Conservation (phyloP, 1,140 invertebrate species). For the Teleopsis dalmanni region DNA sequence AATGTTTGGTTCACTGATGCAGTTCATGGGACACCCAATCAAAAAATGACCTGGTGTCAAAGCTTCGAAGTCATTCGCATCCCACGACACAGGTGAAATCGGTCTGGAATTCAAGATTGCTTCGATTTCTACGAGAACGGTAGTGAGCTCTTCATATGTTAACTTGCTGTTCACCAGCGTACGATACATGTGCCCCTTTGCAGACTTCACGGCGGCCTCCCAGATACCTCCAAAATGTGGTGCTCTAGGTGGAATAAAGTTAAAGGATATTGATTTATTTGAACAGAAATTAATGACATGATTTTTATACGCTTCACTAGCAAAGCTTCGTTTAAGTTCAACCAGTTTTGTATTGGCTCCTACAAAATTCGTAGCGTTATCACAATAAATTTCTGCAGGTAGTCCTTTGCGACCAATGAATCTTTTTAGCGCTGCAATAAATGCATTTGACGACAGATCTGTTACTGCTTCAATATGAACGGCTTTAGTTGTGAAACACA, state of each 20-base stretch:
- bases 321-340: too few relatives aligned
- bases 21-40: slow-evolving; percentile 15
- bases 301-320: too few relatives aligned
- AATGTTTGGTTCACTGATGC: background rate
- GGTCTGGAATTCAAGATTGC: slow-evolving; percentile 24
- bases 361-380: slow-evolving; percentile 16
- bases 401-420: background rate
- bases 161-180: too few relatives aligned
- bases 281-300: too few relatives aligned
- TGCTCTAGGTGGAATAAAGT: slow-evolving; percentile 16
- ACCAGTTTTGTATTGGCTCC: too few relatives aligned
- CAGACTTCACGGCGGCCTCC: slow-evolving; percentile 17
- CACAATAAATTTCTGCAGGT: too few relatives aligned
- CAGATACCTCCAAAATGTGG: slow-evolving; percentile 17
- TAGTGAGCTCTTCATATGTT: slow-evolving; percentile 27
- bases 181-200: slow-evolving; percentile 18
- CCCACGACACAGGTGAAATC: slow-evolving; percentile 14
- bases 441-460: background rate
- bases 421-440: background rate
- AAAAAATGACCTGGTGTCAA: slow-evolving; percentile 28
- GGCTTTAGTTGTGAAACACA: too few relatives aligned
- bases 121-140: slow-evolving; percentile 22
- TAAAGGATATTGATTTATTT: too few relatives aligned
- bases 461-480: slow-evolving; percentile 2
- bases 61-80: slow-evolving; percentile 15